Conservation (phyloP, 2,888 invertebrate species). For the Beris morrisii region DNA sequence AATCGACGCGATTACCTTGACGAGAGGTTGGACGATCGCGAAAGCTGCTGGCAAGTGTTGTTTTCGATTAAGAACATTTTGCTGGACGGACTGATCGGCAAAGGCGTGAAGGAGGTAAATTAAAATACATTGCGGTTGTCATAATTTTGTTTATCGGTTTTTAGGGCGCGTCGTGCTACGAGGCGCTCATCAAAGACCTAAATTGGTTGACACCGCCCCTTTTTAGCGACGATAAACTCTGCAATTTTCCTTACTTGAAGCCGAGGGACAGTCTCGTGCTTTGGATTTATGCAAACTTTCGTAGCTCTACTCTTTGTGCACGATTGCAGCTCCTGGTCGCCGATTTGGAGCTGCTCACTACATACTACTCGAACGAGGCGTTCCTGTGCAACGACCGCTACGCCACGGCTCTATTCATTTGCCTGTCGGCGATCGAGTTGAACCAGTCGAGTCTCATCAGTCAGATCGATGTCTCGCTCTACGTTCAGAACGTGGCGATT, state of each 20-base stretch:
- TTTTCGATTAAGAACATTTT: slow-evolving; percentile 38
- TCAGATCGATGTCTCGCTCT: slow-evolving; percentile 64
- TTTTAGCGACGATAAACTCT: slow-evolving; percentile 19
- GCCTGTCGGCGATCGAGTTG: slow-evolving; percentile 65
- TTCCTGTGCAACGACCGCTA: slow-evolving; percentile 64
- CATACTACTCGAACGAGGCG: slow-evolving; percentile 62
- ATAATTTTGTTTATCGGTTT: background rate
- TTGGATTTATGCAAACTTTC: slow-evolving; percentile 24
- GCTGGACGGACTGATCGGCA: slow-evolving; percentile 35
- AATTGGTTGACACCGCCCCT: slow-evolving; percentile 64
- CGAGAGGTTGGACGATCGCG: slow-evolving; percentile 31
- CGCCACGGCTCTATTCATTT: slow-evolving; percentile 64
- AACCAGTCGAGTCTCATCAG: slow-evolving; percentile 64
- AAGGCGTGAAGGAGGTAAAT: slow-evolving; percentile 3
- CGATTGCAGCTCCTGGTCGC: slow-evolving; percentile 63
- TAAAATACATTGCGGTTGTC: background rate
- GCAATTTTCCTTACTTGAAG: slow-evolving; percentile 2
- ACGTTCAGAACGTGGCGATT: slow-evolving; percentile 47
- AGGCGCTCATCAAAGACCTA: slow-evolving; percentile 63
- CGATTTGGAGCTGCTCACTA: slow-evolving; percentile 63
- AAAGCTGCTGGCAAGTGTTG: slow-evolving; percentile 38
- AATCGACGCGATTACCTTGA: slow-evolving; percentile 36
- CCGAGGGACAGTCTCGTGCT: background rate
- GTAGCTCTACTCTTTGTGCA: slow-evolving; percentile 47
- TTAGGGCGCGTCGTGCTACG: slow-evolving; percentile 60